These are phyloP conservation scores for Drosophila kanapiae DNA, from an alignment of 1,140 invertebrate species.

Conservation along the genomic window DNA sequence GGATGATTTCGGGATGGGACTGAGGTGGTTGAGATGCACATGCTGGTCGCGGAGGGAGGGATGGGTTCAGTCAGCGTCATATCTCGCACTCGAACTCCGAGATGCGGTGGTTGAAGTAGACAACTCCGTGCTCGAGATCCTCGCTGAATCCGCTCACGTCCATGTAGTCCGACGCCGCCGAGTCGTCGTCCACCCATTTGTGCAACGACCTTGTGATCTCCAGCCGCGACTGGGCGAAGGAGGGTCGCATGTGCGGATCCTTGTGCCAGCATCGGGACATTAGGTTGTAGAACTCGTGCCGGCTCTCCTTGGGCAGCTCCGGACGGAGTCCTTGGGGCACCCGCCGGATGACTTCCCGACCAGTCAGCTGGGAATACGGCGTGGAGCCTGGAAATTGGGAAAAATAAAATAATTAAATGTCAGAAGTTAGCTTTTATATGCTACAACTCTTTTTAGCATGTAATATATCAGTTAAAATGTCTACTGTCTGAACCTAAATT, in stretches of 20 bases:
- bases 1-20: constrained; percentile 49
- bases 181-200: constrained; percentile 88
- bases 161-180: constrained; percentile 90
- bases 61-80: constrained; percentile 84
- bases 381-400: constrained; percentile 88
- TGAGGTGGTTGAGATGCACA: constrained; percentile 43
- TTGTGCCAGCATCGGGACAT: constrained; percentile 92
- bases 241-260: constrained; percentile 90
- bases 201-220: constrained; percentile 87
- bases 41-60: constrained; percentile 8
- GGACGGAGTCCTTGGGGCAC: constrained; percentile 91
- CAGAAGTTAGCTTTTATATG: no score
- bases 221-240: constrained; percentile 89
- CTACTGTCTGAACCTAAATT: not conserved
- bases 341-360: constrained; percentile 91
- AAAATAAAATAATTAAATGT: not conserved
- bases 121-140: constrained; percentile 86
- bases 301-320: constrained; percentile 91
- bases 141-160: constrained; percentile 92
- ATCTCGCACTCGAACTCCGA: constrained; percentile 88
- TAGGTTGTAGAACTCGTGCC: constrained; percentile 90
- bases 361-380: constrained; percentile 92
- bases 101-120: constrained; percentile 86
- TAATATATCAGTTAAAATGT: not conserved
- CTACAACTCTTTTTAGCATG: not conserved